Evolutionary conservation across 2,888 invertebrate genomes (phyloP), one percentile per base, ranked within the genome.

Genomic region (Drosophila nr. perissopoda): DNA sequence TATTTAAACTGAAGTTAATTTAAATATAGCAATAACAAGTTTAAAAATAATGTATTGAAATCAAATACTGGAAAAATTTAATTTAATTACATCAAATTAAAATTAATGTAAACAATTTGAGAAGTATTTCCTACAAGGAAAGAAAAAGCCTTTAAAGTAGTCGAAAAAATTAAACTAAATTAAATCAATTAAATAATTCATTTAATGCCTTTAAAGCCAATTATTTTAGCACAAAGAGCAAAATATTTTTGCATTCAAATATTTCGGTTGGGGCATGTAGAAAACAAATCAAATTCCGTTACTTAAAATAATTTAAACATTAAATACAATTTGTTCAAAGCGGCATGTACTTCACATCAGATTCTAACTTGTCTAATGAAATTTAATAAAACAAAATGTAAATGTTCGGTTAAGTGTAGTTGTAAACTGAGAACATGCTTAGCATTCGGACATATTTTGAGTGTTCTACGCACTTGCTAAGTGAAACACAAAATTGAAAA

Each of bases 71-170:
- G 57, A 45, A 66, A 54, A 69, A 72, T 58, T 62, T 78, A 60
- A 63, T 73, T 80, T 68, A 76, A 78, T 68, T 60, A 59, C 78
- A 69, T 62, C 67, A 79, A 76, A 67, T 40, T 40, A 64, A 73
- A 66, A 52, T 65, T 65, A 73, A 71, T 65, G 57, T 78, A 80
- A 82, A 78, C 75, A 68, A 84, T 85, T 85, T 91, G 87, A 88
- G 54, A 90, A 91, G 91, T 91, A 91, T 91, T 91, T 91, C 91
- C 91, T 91, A 66, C 65, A 91, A 91, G 91, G 91, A 91, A 91
- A 91, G 91, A 91, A 91, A 91, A 91, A 74, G 91, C 91, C 91
- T 91, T 91, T 91, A 91, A 84, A 88, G 69, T 85, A 85, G 87
- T 79, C 74, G 56, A 85, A 82, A 78, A 65, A 80, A 62, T 66